These are phyloP conservation scores for Frieseomelitta varia DNA, from an alignment of 1,140 invertebrate species.

Conservation along the genomic window DNA sequence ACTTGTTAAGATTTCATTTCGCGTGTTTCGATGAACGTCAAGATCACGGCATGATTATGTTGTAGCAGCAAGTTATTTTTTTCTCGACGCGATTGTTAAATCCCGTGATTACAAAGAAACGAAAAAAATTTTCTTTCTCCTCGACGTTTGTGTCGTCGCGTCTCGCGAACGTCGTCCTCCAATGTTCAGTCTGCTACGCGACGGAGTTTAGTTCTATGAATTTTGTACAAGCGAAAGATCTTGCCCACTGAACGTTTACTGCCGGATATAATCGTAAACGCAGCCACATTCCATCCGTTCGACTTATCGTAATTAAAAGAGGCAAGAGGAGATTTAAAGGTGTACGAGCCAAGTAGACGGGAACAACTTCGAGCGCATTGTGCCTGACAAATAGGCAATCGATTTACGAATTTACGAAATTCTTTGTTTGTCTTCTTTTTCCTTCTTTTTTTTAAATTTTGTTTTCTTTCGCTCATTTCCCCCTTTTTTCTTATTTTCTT, in stretches of 20 bases:
- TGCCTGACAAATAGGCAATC: conserved; percentile 32
- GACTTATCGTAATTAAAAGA: conserved; percentile 47
- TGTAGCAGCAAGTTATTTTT: not conserved
- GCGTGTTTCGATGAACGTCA: not conserved
- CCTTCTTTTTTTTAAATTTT: not conserved
- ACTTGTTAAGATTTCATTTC: conserved; percentile 3
- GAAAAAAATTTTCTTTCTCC: not conserved
- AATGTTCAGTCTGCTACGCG: not conserved
- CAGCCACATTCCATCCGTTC: conserved; percentile 70
- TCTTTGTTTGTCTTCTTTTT: conserved; percentile 2
- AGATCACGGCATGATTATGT: not conserved
- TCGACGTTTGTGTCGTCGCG: not conserved
- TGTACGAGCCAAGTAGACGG: conserved; percentile 35
- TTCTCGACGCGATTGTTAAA: not conserved
- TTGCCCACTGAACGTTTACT: conserved; percentile 52
- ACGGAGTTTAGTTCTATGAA: conserved; percentile 35
- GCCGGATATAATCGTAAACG: conserved; percentile 57
- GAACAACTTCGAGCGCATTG: conserved; percentile 5
- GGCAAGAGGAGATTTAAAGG: not conserved
- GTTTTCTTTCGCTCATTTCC: not conserved
- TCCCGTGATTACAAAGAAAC: not conserved
- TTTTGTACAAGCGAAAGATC: conserved; percentile 53
- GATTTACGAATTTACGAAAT: conserved; percentile 23
- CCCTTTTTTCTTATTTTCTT: not conserved
- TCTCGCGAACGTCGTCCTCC: not conserved